Percentiles rank a stretch among this genome's conserved stretches.
Evolutionary conservation across 2,113 vertebrate genomes (phyloP).

Genomic region (Oncorhynchus tshawytscha): DNA sequence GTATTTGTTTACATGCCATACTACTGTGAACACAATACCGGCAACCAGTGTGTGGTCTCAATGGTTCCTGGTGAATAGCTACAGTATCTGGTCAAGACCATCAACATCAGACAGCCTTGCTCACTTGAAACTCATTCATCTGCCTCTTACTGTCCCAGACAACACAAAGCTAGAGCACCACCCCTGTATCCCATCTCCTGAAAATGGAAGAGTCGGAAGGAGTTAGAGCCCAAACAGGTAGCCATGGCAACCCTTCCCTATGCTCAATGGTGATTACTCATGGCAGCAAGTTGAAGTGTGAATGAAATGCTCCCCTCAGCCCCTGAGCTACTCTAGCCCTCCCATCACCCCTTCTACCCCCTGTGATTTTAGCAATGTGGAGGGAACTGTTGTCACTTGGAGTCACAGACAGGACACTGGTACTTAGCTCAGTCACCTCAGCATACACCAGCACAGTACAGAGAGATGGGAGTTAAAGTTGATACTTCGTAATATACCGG

Average conservation of each 20-base stretch:
- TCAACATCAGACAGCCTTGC: not conserved
- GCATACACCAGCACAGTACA: not conserved
- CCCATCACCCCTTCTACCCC: too few species aligned
- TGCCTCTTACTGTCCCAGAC: not conserved
- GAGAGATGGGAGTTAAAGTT: not conserved
- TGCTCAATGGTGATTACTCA: constrained; percentile 21
- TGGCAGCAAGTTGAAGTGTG: not conserved
- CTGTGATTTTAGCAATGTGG: not conserved
- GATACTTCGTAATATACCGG: too few species aligned
- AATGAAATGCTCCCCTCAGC: not conserved
- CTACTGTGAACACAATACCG: too few species aligned
- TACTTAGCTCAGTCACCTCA: not conserved
- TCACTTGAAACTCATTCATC: not conserved
- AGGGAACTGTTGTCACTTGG: not conserved
- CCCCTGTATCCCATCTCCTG: not conserved
- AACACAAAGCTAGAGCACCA: not conserved
- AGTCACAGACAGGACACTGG: too few species aligned
- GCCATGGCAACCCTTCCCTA: constrained; percentile 51
- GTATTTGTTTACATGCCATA: not conserved
- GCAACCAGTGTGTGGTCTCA: too few species aligned
- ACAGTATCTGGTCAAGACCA: not conserved
- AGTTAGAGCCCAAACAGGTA: constrained; percentile 37
- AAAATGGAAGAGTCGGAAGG: not conserved
- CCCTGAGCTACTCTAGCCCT: too few species aligned
- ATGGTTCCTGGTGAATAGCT: not conserved